These are phyloP conservation scores for Phoxinus phoxinus DNA, from an alignment of 2,113 vertebrate genomes.

Conservation along the genomic window DNA sequence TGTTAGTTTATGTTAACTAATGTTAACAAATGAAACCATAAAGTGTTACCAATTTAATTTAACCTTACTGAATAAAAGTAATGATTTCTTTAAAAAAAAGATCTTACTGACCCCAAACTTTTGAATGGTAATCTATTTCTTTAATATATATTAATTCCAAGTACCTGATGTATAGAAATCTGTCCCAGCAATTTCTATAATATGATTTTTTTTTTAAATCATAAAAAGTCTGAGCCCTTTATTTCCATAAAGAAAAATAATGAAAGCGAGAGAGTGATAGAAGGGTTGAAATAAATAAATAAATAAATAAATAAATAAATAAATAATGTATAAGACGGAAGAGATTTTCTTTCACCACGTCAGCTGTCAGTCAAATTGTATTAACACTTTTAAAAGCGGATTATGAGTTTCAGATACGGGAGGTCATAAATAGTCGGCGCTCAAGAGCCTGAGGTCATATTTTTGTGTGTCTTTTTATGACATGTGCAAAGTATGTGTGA, in stretches of 20 bases:
- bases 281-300: background rate
- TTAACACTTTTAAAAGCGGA: background rate
- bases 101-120: no score
- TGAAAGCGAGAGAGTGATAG: background rate
- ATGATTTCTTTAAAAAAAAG: no score
- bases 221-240: background rate
- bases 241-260: background rate
- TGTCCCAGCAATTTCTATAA: background rate
- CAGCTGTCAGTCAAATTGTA: background rate
- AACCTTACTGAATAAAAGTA: no score
- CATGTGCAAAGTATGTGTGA: slow-evolving; percentile 1
- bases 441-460: slow-evolving; percentile 1
- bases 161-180: background rate
- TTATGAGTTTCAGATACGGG: background rate
- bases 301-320: no score
- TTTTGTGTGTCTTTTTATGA: slow-evolving; percentile 2
- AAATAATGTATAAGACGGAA: background rate
- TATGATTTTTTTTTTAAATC: background rate
- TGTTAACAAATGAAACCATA: no score
- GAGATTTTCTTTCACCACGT: background rate
- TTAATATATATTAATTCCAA: no score
- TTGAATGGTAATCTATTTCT: background rate
- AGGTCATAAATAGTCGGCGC: background rate
- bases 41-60: no score
- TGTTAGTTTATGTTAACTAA: no score